Base-by-base conservation (phyloP, 2,797 vertebrate genomes). In the Avahi laniger region DNA sequence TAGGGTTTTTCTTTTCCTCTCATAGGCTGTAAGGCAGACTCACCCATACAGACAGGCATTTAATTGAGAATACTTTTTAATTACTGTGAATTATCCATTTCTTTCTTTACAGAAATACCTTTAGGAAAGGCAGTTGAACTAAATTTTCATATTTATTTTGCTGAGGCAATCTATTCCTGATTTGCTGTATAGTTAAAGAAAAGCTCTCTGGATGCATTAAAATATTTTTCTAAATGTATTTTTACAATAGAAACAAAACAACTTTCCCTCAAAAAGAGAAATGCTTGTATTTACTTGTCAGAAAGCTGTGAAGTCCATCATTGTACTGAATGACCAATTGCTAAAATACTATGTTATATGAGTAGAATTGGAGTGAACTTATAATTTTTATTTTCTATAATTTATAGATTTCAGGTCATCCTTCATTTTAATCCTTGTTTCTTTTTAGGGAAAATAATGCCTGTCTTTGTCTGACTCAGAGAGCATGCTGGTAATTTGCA, bases 401-500 rank as follows among this genome's bases (percentile, higher is more conserved):
- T 89, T 89, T 87, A 10, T 92, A 89, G 57, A 95, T 89, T 95
- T 96, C 33, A 87, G 76, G 59, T 88, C 52, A 88, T 95, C 26
- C 11, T 83, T 96, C 59, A 96, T 94, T 94, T 96, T 97, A 95
- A 93, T 80, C 69, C 89, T 94, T 88, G 35, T 87, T 93, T 89
- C n/a, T 96, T 69, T 35, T 72, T 67, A 73, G 83, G 54, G 91
- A 89, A 97, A 90, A 94, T 91, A 95, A 93, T 91, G 48, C 59
- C n/a, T 93, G 48, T 88, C 61, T 98, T 88, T 85, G 94, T 98
- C 87, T 97, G 81, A 95, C 94, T 97, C 78, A 96, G 95, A 97
- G 98, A 97, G 46, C 96, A 95, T 93, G 95, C 72, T 94, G 95
- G 84, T 92, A 96, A 97, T 98, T 98, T 98, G 92, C 97, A 98